Evolutionary conservation across 2,113 vertebrate species (phyloP).

Genomic region (Aviceda subcristata): DNA sequence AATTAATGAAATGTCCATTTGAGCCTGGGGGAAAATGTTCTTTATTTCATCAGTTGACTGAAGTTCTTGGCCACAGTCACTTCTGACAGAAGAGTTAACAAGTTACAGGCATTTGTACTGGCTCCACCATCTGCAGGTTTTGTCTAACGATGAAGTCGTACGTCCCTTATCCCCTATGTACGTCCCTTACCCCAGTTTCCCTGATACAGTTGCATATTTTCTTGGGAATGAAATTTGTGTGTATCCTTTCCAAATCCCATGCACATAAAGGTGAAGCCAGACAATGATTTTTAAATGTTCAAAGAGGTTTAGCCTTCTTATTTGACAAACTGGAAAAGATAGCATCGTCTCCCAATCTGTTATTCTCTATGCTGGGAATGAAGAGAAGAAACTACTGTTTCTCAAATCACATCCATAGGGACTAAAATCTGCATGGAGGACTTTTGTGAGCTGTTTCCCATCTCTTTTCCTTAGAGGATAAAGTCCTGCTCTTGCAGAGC

Average conservation of each 20-base stretch:
- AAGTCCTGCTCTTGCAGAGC: neutral
- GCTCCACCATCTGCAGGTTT: neutral
- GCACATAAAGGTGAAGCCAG: neutral
- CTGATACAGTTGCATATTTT: neutral
- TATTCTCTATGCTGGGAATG: neutral
- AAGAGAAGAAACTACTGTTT: neutral
- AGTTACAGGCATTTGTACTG: neutral
- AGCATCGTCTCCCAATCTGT: neutral
- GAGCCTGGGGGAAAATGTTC: neutral
- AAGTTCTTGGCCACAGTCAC: neutral
- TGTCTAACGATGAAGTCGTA: rapidly evolving
- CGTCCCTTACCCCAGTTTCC: neutral
- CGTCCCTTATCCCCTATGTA: neutral
- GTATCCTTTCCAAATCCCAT: neutral
- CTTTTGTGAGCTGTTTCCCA: neutral
- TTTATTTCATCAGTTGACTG: neutral
- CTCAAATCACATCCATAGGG: neutral
- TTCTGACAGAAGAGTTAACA: neutral
- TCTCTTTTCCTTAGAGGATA: neutral
- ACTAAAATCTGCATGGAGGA: neutral
- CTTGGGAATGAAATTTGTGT: neutral
- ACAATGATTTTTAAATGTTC: neutral
- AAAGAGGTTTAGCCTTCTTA: neutral
- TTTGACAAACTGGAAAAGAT: neutral
- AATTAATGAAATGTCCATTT: neutral